Evolutionary conservation across 2,113 vertebrate genomes (phyloP).

Genomic region (Grus americana): DNA sequence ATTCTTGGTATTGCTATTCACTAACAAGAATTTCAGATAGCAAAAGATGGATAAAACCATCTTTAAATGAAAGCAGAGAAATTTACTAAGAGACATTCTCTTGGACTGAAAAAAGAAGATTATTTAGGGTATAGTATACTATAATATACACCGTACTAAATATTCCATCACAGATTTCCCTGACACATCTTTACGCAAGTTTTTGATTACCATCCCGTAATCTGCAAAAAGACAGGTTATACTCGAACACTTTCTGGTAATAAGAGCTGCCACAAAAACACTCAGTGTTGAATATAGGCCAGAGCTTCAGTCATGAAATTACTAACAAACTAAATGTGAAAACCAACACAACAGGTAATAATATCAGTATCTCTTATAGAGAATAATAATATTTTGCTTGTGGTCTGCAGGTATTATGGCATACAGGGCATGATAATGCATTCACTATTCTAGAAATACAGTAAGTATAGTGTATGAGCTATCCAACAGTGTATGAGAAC

Average conservation of each 20-base stretch:
- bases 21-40: neutral
- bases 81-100: neutral
- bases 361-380: neutral
- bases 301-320: neutral
- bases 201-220: neutral
- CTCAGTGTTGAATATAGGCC: neutral
- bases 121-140: neutral
- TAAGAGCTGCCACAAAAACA: neutral
- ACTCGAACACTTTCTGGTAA: neutral
- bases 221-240: neutral
- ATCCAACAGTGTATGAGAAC: neutral
- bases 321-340: neutral
- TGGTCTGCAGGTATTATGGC: neutral
- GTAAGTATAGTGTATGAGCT: neutral
- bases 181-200: neutral
- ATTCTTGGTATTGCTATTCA: neutral
- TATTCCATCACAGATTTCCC: neutral
- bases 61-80: neutral
- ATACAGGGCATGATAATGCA: neutral
- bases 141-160: neutral
- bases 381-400: neutral
- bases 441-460: neutral
- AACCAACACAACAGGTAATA: neutral
- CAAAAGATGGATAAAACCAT: neutral
- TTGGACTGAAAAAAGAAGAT: neutral